Conservation (phyloP, 2,113 vertebrate species). For the Pelusios castaneus region DNA sequence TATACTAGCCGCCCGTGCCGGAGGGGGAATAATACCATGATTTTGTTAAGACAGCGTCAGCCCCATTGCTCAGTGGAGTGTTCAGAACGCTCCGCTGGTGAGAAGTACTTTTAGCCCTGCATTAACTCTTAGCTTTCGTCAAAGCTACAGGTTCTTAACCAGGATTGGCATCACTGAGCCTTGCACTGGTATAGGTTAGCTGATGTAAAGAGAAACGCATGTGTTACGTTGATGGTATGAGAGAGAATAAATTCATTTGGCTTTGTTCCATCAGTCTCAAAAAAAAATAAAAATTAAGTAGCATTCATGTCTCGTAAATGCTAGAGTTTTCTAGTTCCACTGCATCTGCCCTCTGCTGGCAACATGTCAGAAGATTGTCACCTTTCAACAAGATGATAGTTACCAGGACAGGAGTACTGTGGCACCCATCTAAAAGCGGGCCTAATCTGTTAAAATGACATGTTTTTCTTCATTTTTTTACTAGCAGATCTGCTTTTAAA, state of each 20-base stretch:
- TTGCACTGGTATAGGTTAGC: background rate
- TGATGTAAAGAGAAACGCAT: background rate
- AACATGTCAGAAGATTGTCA: background rate
- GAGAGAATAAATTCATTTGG: background rate
- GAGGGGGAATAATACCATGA: accelerated
- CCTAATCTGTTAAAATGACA: background rate
- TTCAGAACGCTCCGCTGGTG: background rate
- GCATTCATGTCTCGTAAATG: background rate
- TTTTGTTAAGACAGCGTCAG: background rate
- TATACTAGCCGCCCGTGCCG: background rate
- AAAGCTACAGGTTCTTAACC: background rate
- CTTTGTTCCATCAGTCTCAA: too few relatives aligned
- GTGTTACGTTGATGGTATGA: background rate
- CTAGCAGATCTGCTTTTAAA: constrained; percentile 10
- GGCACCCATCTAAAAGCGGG: background rate
- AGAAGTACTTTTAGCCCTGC: background rate
- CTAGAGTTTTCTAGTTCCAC: background rate
- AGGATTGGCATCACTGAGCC: background rate
- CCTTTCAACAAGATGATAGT: background rate
- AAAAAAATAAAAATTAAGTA: too few relatives aligned
- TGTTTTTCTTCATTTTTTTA: background rate
- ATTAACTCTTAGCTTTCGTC: background rate
- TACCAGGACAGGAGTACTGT: background rate
- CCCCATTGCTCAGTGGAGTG: too few relatives aligned
- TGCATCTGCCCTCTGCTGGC: background rate